Evolutionary conservation across 2,113 vertebrate species (phyloP), one percentile per base, ranked within the genome.

Genomic region (Caloenas nicobarica): DNA sequence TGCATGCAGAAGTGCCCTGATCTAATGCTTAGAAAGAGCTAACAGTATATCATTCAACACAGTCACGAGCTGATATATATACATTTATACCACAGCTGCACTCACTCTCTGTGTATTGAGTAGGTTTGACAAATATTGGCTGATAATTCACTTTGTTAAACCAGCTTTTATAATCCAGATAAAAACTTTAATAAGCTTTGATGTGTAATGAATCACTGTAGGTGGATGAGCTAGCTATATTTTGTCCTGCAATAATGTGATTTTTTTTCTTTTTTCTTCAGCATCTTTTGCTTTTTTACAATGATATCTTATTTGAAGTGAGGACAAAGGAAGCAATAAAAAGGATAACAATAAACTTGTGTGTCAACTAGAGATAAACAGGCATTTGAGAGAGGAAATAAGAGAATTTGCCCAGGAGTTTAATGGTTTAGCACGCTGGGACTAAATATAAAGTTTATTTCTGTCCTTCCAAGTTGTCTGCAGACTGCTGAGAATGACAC

Each of bases 101-200:
- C 8, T 38, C 24, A 62, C 26, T 76, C 28, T 57, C 26, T 34
- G 13, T 42, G 29, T 26, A 33, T 34, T 72, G 10, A 38, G 46
- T 65, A 16, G 33, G 13, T 90, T 69, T 57, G 76, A 86, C 42
- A 91, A 86, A 62, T 89, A 88, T 29, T 85, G 70, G 13, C 62
- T 93, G 88, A 54, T 64, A 87, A 85, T 93, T 96, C 50, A 85
- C 15, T 25, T n/a, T 76, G 16, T 72, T 91, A 81, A 89, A 79
- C 2, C 4, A 50, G 7, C 3, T 66, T 86, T 82, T 74, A 24
- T 71, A 71, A 81, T 64, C 6, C 12, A 6, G 57, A 33, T 38
- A 40, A 66, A 34, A 80, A 51, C 88, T 76, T 48, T 61, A 31
- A 53, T 28, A 56, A 22, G 5, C 33, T 72, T 57, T 95, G 25